These are phyloP conservation scores for Chloroceryle aenea DNA, from an alignment of 2,113 vertebrate genomes.

Conservation along the genomic window DNA sequence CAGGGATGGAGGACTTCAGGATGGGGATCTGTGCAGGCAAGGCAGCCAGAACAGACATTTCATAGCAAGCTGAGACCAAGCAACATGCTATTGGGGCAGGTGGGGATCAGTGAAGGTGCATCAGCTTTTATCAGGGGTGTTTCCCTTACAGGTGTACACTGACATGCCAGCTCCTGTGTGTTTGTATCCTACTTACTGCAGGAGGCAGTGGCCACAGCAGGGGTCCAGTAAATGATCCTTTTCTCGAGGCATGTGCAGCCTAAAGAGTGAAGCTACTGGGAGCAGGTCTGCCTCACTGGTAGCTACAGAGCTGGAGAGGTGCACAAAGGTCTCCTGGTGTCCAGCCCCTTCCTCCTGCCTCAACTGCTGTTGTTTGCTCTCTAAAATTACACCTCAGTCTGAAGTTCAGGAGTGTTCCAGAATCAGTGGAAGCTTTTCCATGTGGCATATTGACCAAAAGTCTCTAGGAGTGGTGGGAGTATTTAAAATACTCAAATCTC, in stretches of 20 bases:
- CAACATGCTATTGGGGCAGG: background rate
- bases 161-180: background rate
- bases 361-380: background rate
- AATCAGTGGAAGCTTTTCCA: background rate
- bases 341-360: background rate
- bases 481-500: background rate
- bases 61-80: background rate
- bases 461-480: background rate
- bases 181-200: background rate
- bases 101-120: background rate
- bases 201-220: background rate
- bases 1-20: background rate
- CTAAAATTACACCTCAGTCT: background rate
- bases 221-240: background rate
- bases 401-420: background rate
- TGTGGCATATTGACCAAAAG: background rate
- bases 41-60: background rate
- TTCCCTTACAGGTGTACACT: background rate
- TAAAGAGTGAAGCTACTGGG: background rate
- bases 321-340: background rate
- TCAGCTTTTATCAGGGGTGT: background rate
- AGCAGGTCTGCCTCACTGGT: background rate
- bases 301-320: background rate
- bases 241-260: background rate
- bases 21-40: background rate